Evolutionary conservation across 2,797 vertebrate species (phyloP).

Genomic region (Loriculus beryllinus): DNA sequence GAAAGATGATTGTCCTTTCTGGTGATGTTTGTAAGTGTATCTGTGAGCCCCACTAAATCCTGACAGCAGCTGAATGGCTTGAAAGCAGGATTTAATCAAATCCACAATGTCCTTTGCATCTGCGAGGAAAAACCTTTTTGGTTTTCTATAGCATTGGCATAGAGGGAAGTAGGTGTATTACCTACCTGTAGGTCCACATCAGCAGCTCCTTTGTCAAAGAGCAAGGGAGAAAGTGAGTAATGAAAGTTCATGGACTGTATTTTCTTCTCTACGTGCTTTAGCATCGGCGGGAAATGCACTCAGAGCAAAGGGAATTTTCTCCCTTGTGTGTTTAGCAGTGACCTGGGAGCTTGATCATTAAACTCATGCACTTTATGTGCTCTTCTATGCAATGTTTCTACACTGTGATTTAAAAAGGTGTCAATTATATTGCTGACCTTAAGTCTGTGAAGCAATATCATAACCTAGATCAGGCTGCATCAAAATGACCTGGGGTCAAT

Average conservation of each 20-base stretch:
- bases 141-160: neutral
- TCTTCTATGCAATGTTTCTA: neutral
- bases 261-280: neutral
- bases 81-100: neutral
- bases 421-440: neutral
- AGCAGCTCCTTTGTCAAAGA: neutral
- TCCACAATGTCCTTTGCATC: neutral
- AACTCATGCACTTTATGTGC: neutral
- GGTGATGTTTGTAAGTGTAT: neutral
- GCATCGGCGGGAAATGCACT: neutral
- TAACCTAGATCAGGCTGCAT: neutral
- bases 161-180: neutral
- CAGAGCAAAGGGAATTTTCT: neutral
- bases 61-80: neutral
- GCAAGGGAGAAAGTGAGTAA: neutral
- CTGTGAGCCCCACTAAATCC: neutral
- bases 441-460: neutral
- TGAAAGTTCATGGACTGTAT: neutral
- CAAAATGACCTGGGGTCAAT: neutral
- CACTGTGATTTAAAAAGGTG: neutral
- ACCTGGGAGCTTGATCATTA: neutral
- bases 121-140: neutral
- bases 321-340: neutral
- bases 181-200: neutral
- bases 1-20: neutral